phyloP scores from a whole-genome alignment of 1,140 invertebrate genomes.

The Heliconius melpomene region DNA sequence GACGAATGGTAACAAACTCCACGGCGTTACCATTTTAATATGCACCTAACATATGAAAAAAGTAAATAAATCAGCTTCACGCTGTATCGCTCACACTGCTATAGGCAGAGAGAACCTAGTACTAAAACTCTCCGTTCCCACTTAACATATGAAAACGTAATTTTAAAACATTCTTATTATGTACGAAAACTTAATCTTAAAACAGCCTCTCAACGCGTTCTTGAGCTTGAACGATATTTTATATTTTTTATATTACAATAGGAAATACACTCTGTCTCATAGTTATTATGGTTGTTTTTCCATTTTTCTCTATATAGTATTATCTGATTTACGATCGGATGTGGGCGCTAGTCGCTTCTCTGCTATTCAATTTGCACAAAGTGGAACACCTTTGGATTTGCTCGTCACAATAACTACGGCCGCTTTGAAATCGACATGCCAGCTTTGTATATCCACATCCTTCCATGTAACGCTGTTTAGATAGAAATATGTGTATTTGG shows the following conservation, averaged over 20 bases:
- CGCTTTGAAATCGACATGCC: slow-evolving; percentile 43
- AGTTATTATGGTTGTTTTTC: slow-evolving; percentile 50
- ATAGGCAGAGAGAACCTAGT: too few relatives aligned
- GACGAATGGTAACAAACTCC: slow-evolving; percentile 55
- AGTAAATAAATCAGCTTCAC: too few relatives aligned
- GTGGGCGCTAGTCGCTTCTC: slow-evolving; percentile 58
- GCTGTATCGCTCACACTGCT: too few relatives aligned
- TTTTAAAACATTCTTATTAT: too few relatives aligned
- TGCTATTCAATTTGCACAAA: slow-evolving; percentile 67
- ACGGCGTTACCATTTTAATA: slow-evolving; percentile 43
- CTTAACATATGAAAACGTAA: too few relatives aligned
- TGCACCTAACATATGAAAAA: slow-evolving; percentile 55
- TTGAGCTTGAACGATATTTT: too few relatives aligned
- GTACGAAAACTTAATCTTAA: too few relatives aligned
- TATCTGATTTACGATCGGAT: slow-evolving; percentile 72
- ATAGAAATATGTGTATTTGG: neutral
- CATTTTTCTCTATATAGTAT: slow-evolving; percentile 34
- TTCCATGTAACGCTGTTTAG: slow-evolving; percentile 1
- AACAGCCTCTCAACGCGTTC: too few relatives aligned
- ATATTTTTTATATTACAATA: too few relatives aligned
- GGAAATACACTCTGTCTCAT: too few relatives aligned
- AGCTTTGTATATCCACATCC: slow-evolving; percentile 10
- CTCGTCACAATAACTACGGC: slow-evolving; percentile 49
- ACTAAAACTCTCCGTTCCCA: too few relatives aligned
- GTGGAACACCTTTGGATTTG: slow-evolving; percentile 63